Conservation (phyloP, 2,113 vertebrate species). For the Brachypteracias leptosomus region DNA sequence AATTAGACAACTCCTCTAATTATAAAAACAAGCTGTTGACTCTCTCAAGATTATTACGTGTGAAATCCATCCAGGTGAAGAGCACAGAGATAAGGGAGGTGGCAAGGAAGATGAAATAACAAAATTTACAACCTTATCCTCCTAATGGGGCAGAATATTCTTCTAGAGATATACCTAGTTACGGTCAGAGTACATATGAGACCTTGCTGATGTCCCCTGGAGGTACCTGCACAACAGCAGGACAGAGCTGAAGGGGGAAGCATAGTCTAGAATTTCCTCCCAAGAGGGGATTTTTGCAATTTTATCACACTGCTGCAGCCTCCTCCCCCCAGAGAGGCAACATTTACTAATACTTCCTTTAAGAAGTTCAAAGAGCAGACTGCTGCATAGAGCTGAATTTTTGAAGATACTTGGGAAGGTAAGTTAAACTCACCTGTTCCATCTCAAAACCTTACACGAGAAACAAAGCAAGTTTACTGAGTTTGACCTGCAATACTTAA, state of each 20-base stretch:
- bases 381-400: not conserved
- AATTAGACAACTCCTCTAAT: not conserved
- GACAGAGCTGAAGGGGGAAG: not conserved
- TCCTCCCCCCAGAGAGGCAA: not conserved
- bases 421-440: not conserved
- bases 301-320: conserved; percentile 18
- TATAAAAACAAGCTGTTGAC: not conserved
- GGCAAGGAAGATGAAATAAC: not conserved
- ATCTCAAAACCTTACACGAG: not conserved
- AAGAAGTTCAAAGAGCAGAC: conserved; percentile 25
- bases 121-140: not conserved
- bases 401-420: not conserved
- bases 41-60: not conserved
- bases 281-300: not conserved
- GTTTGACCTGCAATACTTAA: not conserved
- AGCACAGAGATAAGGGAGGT: not conserved
- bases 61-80: not conserved
- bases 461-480: not conserved
- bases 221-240: not conserved
- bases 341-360: conserved; percentile 49
- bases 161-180: not conserved
- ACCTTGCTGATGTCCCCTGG: not conserved
- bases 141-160: not conserved
- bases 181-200: not conserved
- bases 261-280: not conserved